These are phyloP conservation scores for Hetaerina americana DNA, from an alignment of 1,140 invertebrate genomes.

Conservation along the genomic window DNA sequence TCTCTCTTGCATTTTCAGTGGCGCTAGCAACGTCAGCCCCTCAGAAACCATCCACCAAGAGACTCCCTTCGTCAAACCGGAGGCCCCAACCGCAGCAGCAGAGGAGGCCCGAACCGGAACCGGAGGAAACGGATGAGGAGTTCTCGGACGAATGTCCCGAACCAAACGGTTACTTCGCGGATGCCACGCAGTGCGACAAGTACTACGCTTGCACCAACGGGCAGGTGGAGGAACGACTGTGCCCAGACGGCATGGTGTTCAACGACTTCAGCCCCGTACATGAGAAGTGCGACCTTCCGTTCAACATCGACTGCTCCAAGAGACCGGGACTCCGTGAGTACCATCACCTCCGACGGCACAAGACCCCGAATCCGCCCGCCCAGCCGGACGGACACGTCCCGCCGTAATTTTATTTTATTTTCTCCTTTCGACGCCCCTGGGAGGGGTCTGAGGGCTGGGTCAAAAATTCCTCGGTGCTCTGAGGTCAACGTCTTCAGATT, in stretches of 20 bases:
- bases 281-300: slow-evolving; percentile 78
- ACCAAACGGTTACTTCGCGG: slow-evolving; percentile 70
- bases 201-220: slow-evolving; percentile 69
- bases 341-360: too few relatives aligned
- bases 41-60: background rate
- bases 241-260: slow-evolving; percentile 84
- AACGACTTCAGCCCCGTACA: slow-evolving; percentile 67
- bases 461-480: too few relatives aligned
- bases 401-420: too few relatives aligned
- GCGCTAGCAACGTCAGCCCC: background rate
- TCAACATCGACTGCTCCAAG: slow-evolving; percentile 68
- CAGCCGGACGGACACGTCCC: too few relatives aligned
- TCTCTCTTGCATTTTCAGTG: background rate
- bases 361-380: too few relatives aligned
- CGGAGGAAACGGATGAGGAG: slow-evolving; percentile 18
- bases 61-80: background rate
- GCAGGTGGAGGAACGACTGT: slow-evolving; percentile 58
- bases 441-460: too few relatives aligned
- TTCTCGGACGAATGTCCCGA: slow-evolving; percentile 59
- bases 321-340: slow-evolving; percentile 66
- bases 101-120: slow-evolving; percentile 1
- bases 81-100: background rate
- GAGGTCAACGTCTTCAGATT: too few relatives aligned
- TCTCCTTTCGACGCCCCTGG: too few relatives aligned
- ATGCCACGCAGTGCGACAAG: slow-evolving; percentile 78